A percentile compares a stretch with the other conserved stretches of the same genome.
phyloP scores from a whole-genome alignment of 2,888 invertebrate species.

The Drosophila neoperkinsi region DNA sequence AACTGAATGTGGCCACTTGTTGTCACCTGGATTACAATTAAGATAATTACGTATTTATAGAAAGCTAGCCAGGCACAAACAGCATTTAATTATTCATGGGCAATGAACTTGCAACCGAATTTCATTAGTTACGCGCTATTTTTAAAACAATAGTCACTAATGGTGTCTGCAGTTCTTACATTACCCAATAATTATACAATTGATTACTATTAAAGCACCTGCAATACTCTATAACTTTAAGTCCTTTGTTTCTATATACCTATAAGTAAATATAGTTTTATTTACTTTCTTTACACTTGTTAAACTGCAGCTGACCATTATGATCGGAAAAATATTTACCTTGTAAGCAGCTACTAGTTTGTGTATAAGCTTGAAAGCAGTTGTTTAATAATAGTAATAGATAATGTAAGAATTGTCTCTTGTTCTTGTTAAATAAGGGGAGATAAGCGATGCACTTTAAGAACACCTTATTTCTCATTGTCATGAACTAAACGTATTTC shows the following conservation, averaged over 20 bases:
- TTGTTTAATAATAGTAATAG: background rate
- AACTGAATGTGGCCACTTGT: conserved; percentile 27
- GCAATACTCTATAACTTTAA: background rate
- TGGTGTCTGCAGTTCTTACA: background rate
- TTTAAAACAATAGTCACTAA: background rate
- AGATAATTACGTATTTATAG: conserved; percentile 17
- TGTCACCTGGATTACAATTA: conserved; percentile 42
- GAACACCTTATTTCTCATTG: background rate
- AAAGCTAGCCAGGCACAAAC: background rate
- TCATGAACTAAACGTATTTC: background rate
- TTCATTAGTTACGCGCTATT: background rate
- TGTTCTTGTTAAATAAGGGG: background rate
- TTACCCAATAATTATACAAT: background rate
- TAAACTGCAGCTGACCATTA: background rate
- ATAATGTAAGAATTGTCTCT: background rate
- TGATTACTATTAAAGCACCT: background rate
- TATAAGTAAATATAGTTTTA: background rate
- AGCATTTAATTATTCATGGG: conserved; percentile 15
- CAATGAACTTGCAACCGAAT: background rate
- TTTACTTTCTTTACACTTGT: background rate
- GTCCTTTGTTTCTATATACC: background rate
- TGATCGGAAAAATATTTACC: background rate
- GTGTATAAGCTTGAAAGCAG: background rate
- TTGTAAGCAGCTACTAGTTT: background rate
- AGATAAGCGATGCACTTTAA: background rate